Percentiles rank a stretch among this genome's conserved stretches.
Conservation (phyloP, 92 coral and sea anemone genomes). For the Phymanthus crucifer region DNA sequence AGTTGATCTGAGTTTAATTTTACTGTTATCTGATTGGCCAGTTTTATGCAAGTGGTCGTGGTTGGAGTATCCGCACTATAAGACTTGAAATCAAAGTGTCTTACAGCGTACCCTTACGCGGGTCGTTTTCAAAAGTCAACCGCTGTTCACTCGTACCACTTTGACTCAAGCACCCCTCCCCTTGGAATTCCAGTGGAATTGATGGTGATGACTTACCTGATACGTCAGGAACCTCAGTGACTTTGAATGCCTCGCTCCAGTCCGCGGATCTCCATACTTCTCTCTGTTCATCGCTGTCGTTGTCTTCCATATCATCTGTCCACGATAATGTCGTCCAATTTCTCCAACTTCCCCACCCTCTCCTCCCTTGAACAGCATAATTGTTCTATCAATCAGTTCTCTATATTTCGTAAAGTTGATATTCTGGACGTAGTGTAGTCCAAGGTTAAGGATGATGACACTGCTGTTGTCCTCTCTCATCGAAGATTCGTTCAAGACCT, state of each 20-base stretch:
- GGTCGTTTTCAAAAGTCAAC: too few relatives aligned
- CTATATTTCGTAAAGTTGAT: constrained; percentile 67
- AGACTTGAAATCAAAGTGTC: too few relatives aligned
- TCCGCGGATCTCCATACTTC: constrained; percentile 81
- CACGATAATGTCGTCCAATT: constrained; percentile 49
- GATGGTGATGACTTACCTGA: constrained; percentile 47
- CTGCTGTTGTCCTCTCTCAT: constrained; percentile 58
- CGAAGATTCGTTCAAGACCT: constrained; percentile 34
- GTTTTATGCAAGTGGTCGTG: too few relatives aligned
- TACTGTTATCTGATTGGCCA: too few relatives aligned
- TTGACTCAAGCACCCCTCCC: too few relatives aligned
- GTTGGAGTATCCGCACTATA: too few relatives aligned
- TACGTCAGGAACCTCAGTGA: constrained; percentile 71
- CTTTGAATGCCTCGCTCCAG: constrained; percentile 70
- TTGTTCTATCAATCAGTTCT: constrained; percentile 59
- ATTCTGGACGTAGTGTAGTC: constrained; percentile 86
- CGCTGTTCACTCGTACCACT: too few relatives aligned
- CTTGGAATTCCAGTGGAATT: too few relatives aligned
- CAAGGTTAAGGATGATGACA: constrained; percentile 67
- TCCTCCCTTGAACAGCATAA: constrained; percentile 55
- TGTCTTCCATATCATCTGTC: constrained; percentile 79
- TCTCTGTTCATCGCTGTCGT: constrained; percentile 82
- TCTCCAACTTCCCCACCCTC: constrained; percentile 41
- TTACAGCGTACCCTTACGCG: too few relatives aligned
- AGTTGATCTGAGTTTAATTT: too few relatives aligned